Evolutionary conservation across 2,113 vertebrate genomes (phyloP), one percentile per base, ranked within the genome.

Genomic region (Rhinichthys klamathensis): DNA sequence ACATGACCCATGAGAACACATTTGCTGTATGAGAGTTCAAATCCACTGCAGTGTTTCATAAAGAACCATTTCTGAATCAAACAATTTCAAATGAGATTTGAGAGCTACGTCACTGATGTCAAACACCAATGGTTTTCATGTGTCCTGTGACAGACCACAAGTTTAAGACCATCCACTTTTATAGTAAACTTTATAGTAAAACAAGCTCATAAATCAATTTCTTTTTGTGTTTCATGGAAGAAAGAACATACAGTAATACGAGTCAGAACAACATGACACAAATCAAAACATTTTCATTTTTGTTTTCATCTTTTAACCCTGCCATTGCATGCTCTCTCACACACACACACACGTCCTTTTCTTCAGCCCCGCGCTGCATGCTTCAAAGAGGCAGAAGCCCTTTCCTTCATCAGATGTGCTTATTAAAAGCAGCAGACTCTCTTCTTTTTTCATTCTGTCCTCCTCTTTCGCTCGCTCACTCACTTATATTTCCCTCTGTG

Each of bases 371-470:
- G 63, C 51, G 41, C 56, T 73, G 65, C 30, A 30, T 30, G 30
- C 70, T 85, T 88, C 81, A 89, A 89, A 91, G 83, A 80, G 80
- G 83, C 80, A 83, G 58, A 61, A 58, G 76, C 73, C 44, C 32
- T 69, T 70, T 85, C 86, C 72, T 77, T 79, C 58, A 83, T 89
- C 85, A 87, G 85, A 84, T 78, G 30, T 80, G 38, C 82, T 88
- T 87, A 92, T 92, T 92, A 91, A 86, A 90, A 80, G 60, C 61
- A 70, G 58, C 76, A 49, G 67, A 63, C 77, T 80, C 82, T 82
- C 30, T 27, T 13, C 8, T 89, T 65, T 32, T 87, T 91, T 91
- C 69, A 90, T 84, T 91, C 88, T 63, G 76, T 23, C 69, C 38
- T 83, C 84, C 74, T 69, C 76, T 84, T 83, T 79, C 41, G 16